Base-by-base conservation (phyloP, 1,140 invertebrate genomes). In the Spodoptera frugiperda region DNA sequence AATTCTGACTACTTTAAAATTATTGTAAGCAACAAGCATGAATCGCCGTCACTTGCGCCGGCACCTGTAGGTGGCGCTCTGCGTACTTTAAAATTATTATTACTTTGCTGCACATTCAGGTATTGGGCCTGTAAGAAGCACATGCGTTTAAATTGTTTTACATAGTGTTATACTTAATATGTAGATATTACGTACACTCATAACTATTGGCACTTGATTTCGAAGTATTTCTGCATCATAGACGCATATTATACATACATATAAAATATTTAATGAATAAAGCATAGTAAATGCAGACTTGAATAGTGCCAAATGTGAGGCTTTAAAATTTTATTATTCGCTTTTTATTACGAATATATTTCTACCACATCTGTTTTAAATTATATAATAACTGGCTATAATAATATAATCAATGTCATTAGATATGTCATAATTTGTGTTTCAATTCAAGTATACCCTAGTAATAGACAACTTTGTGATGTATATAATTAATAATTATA, bases 51-150 rank as follows among this genome's bases (percentile, higher is more conserved):
- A 63, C 71, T 78, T 71, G 67, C 53, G 25, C 54, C 19, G 44
- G 8, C 21, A 15, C n/a, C 21, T 48, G 30, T 68, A 30, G n/a
- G 65, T 19, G 39, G 39, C 46, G 46, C 61, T 48, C 46, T 65
- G 11, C 15, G 10, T 48, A 65, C 11, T 21, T 70, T 63, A 8
- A 15, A n/a, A 33, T 25, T 67, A 10, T 3, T 67, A 2, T 63
- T 48, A 21, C 57, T 57, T 57, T 44, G 51, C 21, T 72, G 59
- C 53, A 77, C 39, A 46, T 78, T 71, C 70, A 82, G 78, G 74
- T 84, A 77, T 74, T 59, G 78, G 67, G 74, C 75, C 85, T 84
- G 82, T 82, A 88, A 84, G 82, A 83, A 84, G 78, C 85, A 87
- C 82, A 85, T 54, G 49, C 25, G 33, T 54, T 17, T 10, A 46